Evolutionary conservation across 2,888 invertebrate species (phyloP), one percentile per base, ranked within the genome.

Genomic region (Omphaloscelis lunosa): DNA sequence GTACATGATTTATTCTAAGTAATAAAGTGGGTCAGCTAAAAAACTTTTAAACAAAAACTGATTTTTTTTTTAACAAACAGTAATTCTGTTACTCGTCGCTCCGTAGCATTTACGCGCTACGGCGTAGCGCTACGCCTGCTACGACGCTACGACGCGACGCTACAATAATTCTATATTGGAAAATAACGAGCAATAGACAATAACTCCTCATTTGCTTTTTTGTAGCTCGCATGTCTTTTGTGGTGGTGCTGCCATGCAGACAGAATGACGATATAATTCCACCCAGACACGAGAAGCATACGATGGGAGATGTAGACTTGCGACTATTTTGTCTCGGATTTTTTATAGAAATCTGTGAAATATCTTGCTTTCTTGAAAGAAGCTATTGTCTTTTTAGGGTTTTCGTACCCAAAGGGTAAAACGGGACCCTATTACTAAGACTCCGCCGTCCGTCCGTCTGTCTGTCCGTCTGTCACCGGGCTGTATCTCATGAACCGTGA

Each of bases 181-280:
- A 81, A 83, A 84, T 82, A 86, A 72, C 59, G 72, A 79, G 79
- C 70, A 12, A 81, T 76, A 82, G 74, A 86, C 86, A 80, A 78
- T 74, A 85, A 82, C 59, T 82, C 69, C 75, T 85, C 85, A 84
- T 88, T 86, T 77, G 75, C 58, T 84, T 84, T 87, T 87, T 85
- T 79, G 77, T 76, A 69, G 78, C 63, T 58, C 70, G 72, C 73
- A 59, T 80, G 76, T 77, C 82, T 79, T 83, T 85, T 89, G 88
- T 86, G 82, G 70, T 65, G 77, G 76, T 59, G 80, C 79, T 74
- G 75, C 86, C 90, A 88, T 90, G 89, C 90, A 90, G 80, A 89
- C 83, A 59, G 81, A 84, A 90, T 78, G 88, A 79, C 78, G 78
- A 72, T 79, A 75, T 85, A 83, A 88, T 83, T 79, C 71, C 66